These are phyloP conservation scores for Piscicola geometra DNA, from an alignment of 2,888 invertebrate species.

Conservation along the genomic window DNA sequence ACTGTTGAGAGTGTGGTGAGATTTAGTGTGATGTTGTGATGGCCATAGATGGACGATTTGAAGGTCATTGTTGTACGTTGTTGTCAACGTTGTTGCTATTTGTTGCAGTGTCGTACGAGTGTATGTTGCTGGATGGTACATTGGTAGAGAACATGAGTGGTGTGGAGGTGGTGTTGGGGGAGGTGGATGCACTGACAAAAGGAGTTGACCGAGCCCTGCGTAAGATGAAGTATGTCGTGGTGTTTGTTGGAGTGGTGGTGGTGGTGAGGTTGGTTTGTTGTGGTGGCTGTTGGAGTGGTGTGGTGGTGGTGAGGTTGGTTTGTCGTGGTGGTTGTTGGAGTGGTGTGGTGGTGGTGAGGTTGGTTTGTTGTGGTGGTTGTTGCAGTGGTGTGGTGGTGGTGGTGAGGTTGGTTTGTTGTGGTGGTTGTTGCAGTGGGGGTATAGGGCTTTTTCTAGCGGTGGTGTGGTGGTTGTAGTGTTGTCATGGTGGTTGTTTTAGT, in stretches of 20 bases:
- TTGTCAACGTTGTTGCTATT: background rate
- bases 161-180: background rate
- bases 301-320: no score
- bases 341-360: slow-evolving; percentile 27
- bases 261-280: no score
- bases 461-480: background rate
- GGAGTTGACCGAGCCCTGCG: background rate
- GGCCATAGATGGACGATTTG: no score
- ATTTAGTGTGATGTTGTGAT: no score
- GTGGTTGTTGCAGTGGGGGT: background rate
- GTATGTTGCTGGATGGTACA: background rate
- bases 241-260: no score
- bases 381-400: no score
- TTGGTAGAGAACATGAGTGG: background rate
- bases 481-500: background rate
- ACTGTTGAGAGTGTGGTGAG: no score
- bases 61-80: background rate
- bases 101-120: background rate
- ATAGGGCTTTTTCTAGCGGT: no score
- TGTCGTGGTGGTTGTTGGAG: no score
- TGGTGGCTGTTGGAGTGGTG: slow-evolving; percentile 14
- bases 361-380: background rate
- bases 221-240: background rate
- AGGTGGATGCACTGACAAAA: background rate
- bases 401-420: background rate